Evolutionary conservation across 2,113 vertebrate species (phyloP), one percentile per base, ranked within the genome.

Genomic region (Uropsilus gracilis): DNA sequence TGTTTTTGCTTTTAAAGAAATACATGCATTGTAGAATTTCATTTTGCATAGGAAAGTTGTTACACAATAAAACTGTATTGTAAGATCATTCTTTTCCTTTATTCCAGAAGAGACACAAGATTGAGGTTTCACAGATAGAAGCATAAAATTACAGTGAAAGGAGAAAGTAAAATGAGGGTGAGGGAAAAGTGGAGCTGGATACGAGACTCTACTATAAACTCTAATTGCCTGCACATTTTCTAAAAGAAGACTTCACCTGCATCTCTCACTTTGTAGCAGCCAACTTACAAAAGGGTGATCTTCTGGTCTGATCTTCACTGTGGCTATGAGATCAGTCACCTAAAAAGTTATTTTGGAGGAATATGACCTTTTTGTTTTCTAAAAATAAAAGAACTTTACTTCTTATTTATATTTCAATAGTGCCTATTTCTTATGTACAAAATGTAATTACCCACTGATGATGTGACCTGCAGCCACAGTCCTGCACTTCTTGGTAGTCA

Each of bases 1-100:
- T 73, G 26, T 77, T 89, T 94, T 75, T 95, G n/a, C 34, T 75
- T 26, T 63, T 69, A 77, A 63, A 44, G 55, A 87, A 84, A 39
- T 34, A 86, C 37, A 84, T 18, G 28, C 32, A 34, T 81, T 81
- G 7, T 61, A 78, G 71, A 75, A 90, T 89, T 68, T 84, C 48
- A 61, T 63, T 82, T 90, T 90, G 37, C 78, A 2, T 63, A 83
- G 32, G 2, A 44, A 34, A 69, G 11, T 83, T 87, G 50, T 90
- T 7, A 24, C 20, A 83, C 22, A 84, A 24, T 87, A 84, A 90
- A 94, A 83, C 26, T 76, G 10, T 91, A 30, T 61, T 46, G 32
- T 50, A 28, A 69, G 10, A 37, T 66, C 48, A 72, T 82, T 71
- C 22, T 28, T 90, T n/a, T 76, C 63, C 10, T 39, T 90, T 86